These are phyloP conservation scores for Synanthedon vespiformis DNA, from an alignment of 2,888 invertebrate genomes.

Conservation along the genomic window DNA sequence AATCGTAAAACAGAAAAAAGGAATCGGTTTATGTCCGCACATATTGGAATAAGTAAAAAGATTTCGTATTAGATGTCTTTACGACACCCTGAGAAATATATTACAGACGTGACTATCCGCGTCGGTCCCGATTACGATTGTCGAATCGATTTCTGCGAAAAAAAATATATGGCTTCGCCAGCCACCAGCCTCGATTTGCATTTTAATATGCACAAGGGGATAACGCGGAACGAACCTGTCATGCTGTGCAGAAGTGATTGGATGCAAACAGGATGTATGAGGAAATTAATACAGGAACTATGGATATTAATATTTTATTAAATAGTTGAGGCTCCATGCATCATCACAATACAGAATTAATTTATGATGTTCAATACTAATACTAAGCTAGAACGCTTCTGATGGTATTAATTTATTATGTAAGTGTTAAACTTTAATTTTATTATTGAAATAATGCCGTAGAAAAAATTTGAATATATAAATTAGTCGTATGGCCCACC, in stretches of 20 bases:
- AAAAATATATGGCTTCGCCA: conserved; percentile 22
- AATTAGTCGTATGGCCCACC: no score
- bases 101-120: conserved; percentile 49
- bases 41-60: conserved; percentile 52
- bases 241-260: conserved; percentile 34
- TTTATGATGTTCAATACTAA: no score
- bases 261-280: conserved; percentile 6
- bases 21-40: conserved; percentile 34
- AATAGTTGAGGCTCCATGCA: no score
- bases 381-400: no score
- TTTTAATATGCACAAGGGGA: conserved; percentile 63
- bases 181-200: conserved; percentile 51
- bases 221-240: conserved; percentile 41
- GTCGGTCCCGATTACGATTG: conserved; percentile 2
- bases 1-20: conserved; percentile 23
- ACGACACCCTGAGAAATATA: conserved; percentile 47
- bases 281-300: conserved; percentile 2
- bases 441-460: no score
- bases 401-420: no score
- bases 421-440: no score
- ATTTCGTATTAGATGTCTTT: conserved; percentile 47
- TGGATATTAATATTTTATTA: neutral
- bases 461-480: no score
- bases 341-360: no score
- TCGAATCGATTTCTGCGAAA: conserved; percentile 36